Conservation (phyloP, 2,888 invertebrate genomes). For the Synergus itoensis region DNA sequence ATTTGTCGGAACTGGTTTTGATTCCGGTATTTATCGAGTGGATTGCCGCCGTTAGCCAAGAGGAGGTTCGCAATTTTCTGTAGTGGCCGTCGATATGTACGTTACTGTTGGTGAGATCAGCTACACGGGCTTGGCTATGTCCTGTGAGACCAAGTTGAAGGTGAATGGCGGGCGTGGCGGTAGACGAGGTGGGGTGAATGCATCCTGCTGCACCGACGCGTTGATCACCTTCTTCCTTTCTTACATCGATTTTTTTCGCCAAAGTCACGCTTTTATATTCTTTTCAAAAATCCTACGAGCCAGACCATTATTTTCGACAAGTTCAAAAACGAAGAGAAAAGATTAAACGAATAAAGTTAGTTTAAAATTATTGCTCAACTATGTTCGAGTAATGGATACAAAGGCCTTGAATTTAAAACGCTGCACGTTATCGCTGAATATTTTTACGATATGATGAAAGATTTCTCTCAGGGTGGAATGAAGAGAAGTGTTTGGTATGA, state of each 20-base stretch:
- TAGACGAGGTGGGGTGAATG: constrained; percentile 66
- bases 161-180: constrained; percentile 77
- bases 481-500: not conserved
- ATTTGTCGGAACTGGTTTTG: constrained; percentile 70
- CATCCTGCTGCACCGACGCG: constrained; percentile 72
- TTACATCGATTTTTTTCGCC: constrained; percentile 55
- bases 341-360: no score
- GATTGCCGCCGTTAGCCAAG: constrained; percentile 47
- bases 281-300: not conserved
- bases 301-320: not conserved
- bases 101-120: constrained; percentile 54
- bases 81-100: constrained; percentile 41
- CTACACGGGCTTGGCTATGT: constrained; percentile 54
- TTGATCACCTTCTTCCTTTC: constrained; percentile 73
- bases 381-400: no score
- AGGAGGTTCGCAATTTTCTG: constrained; percentile 42
- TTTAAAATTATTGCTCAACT: no score
- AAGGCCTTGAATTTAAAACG: no score
- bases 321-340: no score
- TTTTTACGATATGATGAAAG: not conserved
- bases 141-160: constrained; percentile 74
- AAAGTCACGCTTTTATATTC: not conserved
- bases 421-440: not conserved
- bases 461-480: not conserved
- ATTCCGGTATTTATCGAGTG: constrained; percentile 65